Conservation (phyloP, 2,888 invertebrate species). For the Cosmia pyralina region DNA sequence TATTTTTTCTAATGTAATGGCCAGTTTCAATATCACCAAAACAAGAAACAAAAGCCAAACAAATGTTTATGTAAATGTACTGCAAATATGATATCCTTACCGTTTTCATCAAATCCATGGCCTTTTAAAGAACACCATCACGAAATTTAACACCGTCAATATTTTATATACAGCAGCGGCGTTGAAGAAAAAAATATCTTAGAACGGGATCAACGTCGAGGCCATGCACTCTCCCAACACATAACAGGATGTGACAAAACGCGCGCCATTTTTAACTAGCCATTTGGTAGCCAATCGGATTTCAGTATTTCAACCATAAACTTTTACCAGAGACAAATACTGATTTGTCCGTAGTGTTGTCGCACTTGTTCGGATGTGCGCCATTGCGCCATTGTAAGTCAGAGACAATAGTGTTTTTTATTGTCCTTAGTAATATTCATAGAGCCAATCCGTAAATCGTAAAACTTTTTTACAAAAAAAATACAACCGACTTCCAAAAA, state of each 20-base stretch:
- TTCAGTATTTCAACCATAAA: constrained; percentile 69
- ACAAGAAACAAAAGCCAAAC: constrained; percentile 91
- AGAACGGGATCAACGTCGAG: constrained; percentile 86
- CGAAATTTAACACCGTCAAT: constrained; percentile 85
- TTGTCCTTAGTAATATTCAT: neutral
- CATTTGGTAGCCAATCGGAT: constrained; percentile 75
- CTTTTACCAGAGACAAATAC: constrained; percentile 61
- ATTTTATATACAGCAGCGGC: constrained; percentile 82
- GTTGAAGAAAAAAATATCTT: constrained; percentile 81
- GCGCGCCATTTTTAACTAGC: constrained; percentile 84
- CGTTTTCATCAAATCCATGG: constrained; percentile 91
- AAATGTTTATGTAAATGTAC: constrained; percentile 80
- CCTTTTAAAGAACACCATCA: constrained; percentile 90
- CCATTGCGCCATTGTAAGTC: constrained; percentile 36
- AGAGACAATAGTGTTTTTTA: constrained; percentile 36
- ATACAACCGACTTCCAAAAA: no score
- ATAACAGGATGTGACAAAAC: constrained; percentile 89
- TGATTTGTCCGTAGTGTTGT: constrained; percentile 65
- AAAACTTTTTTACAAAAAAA: no score
- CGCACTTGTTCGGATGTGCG: constrained; percentile 67
- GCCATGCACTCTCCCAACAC: constrained; percentile 85
- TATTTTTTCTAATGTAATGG: constrained; percentile 91
- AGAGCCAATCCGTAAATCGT: neutral
- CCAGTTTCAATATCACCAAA: constrained; percentile 90
- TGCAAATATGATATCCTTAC: constrained; percentile 83